A percentile compares a stretch with the other conserved stretches of the same genome.
Conservation (phyloP, 2,113 vertebrate species). For the Penelope pileata region DNA sequence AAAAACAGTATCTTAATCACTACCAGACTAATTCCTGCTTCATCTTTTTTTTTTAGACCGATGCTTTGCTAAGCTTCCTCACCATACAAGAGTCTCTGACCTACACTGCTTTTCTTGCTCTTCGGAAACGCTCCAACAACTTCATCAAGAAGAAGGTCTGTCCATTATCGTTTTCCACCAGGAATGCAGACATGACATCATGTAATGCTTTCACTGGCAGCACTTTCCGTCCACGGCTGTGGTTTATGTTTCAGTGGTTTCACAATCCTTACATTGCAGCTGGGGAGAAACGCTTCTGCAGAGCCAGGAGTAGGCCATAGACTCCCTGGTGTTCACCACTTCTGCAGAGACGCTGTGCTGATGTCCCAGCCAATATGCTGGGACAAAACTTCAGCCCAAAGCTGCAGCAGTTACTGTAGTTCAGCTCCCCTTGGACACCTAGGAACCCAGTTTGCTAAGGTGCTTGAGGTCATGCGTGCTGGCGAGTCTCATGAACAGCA, state of each 20-base stretch:
- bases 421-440: neutral
- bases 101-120: constrained; percentile 88
- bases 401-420: neutral
- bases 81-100: constrained; percentile 90
- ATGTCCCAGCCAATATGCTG: neutral
- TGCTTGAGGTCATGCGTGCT: neutral
- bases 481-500: neutral
- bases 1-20: neutral
- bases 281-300: neutral
- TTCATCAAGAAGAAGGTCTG: constrained; percentile 86
- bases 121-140: constrained; percentile 69
- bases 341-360: neutral
- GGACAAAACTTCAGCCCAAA: neutral
- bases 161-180: neutral
- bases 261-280: neutral
- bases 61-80: constrained; percentile 89
- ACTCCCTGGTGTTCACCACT: neutral
- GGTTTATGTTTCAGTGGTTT: neutral
- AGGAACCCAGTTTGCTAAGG: neutral
- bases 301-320: neutral
- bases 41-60: constrained; percentile 76
- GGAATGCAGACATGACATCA: neutral
- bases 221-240: neutral
- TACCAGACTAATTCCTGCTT: neutral
- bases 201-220: neutral